These are phyloP conservation scores for Tolypeutes matacus DNA, from an alignment of 2,797 vertebrate genomes.

Conservation along the genomic window DNA sequence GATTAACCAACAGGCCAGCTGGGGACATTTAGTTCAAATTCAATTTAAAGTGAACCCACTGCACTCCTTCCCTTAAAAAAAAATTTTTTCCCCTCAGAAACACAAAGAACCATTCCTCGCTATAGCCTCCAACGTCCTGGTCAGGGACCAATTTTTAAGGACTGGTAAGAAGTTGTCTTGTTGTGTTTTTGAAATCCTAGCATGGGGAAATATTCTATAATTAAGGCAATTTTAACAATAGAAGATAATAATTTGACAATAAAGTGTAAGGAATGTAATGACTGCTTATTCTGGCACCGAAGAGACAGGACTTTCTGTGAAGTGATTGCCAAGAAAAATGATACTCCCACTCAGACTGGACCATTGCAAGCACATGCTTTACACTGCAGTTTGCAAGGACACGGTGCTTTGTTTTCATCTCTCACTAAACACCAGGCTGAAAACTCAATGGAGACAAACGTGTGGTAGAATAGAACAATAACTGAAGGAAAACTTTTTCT, in stretches of 20 bases:
- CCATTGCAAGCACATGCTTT: constrained; percentile 86
- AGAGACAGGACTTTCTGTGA: constrained; percentile 87
- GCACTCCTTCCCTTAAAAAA: constrained; percentile 57
- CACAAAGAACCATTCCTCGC: neutral
- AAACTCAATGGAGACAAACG: constrained; percentile 39
- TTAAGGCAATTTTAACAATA: constrained; percentile 90
- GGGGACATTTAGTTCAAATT: constrained; percentile 52
- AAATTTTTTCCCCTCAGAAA: neutral
- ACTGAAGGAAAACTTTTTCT: neutral
- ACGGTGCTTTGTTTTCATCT: constrained; percentile 70
- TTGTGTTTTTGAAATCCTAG: constrained; percentile 49
- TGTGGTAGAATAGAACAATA: constrained; percentile 22
- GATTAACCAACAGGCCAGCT: constrained; percentile 61
- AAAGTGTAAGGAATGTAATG: constrained; percentile 89
- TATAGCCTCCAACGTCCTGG: neutral
- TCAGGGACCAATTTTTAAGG: neutral
- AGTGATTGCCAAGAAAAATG: constrained; percentile 89
- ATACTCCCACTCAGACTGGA: constrained; percentile 87
- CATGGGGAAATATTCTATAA: constrained; percentile 88
- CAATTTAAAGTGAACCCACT: constrained; percentile 45
- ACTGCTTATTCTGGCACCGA: constrained; percentile 90
- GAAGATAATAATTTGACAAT: constrained; percentile 90
- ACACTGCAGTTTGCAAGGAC: constrained; percentile 83
- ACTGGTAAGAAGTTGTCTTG: constrained; percentile 47
- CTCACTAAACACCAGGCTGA: constrained; percentile 72